Conservation (phyloP, 92 coral and sea anemone species). For the Palythoa caribaeorum region DNA sequence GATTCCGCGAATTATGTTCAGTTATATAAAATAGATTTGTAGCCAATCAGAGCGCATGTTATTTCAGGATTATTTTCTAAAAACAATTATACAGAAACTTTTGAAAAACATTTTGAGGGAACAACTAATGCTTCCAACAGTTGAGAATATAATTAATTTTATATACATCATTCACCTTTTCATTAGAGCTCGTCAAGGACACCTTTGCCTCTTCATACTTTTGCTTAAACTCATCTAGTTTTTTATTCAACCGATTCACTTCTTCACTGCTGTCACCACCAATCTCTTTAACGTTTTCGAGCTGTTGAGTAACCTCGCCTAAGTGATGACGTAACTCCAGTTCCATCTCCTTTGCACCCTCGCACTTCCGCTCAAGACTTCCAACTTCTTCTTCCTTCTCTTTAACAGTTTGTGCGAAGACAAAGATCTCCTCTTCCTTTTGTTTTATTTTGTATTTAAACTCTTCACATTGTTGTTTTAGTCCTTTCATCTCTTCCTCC, state of each 20-base stretch:
- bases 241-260: constrained; percentile 19
- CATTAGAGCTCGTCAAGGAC: constrained; percentile 8
- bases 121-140: too few species aligned
- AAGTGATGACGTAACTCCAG: constrained; percentile 85
- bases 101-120: neutral
- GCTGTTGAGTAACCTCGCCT: constrained; percentile 85
- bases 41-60: too few species aligned
- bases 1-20: too few species aligned
- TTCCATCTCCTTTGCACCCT: constrained; percentile 77
- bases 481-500: constrained; percentile 48
- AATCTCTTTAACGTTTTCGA: constrained; percentile 59
- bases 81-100: neutral
- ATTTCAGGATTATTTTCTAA: too few species aligned
- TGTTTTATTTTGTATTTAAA: constrained; percentile 70
- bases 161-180: constrained; percentile 8
- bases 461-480: constrained; percentile 72
- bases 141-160: too few species aligned
- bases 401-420: constrained; percentile 60
- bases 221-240: neutral
- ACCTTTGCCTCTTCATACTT: neutral
- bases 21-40: too few species aligned
- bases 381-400: constrained; percentile 61
- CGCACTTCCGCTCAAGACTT: constrained; percentile 69
- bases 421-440: constrained; percentile 83
- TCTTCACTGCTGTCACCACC: constrained; percentile 17